phyloP scores from a whole-genome alignment of 2,113 vertebrate species.

The Cnemophilus loriae region DNA sequence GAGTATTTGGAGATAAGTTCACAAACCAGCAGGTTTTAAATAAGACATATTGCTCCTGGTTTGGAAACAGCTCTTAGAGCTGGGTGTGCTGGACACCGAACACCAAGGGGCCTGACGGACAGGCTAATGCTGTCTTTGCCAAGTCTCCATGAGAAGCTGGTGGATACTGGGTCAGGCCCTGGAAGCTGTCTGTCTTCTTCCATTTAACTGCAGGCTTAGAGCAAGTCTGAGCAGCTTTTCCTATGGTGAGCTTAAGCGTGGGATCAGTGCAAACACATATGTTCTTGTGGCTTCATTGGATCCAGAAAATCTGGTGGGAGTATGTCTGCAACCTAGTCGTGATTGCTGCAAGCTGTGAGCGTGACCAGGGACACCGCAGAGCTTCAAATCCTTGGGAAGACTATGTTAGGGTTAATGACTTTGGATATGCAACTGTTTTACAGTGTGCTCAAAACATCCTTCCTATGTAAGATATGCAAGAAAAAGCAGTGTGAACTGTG shows the following conservation, averaged over 20 bases:
- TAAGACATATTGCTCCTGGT: background rate
- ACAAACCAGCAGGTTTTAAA: background rate
- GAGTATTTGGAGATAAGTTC: background rate
- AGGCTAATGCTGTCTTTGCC: background rate
- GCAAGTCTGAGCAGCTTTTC: slow-evolving; percentile 25
- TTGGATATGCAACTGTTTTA: background rate
- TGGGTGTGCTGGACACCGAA: background rate
- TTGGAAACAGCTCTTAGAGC: background rate
- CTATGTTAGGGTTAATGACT: background rate
- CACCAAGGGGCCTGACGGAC: background rate
- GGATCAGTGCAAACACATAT: slow-evolving; percentile 5
- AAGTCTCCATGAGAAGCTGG: background rate
- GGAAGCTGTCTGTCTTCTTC: background rate
- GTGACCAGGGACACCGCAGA: background rate
- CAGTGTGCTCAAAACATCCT: background rate
- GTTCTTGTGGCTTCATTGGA: background rate
- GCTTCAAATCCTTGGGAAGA: background rate
- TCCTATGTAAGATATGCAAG: background rate
- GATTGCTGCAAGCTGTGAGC: slow-evolving; percentile 32
- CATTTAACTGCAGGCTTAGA: slow-evolving; percentile 4
- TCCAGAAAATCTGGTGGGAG: background rate
- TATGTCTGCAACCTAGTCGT: background rate
- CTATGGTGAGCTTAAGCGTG: background rate
- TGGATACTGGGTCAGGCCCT: background rate
- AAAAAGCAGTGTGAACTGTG: background rate